A percentile compares a stretch with the other conserved stretches of the same genome.
These are phyloP conservation scores for Nylanderia fulva DNA, from an alignment of 1,140 invertebrate genomes.

Conservation along the genomic window DNA sequence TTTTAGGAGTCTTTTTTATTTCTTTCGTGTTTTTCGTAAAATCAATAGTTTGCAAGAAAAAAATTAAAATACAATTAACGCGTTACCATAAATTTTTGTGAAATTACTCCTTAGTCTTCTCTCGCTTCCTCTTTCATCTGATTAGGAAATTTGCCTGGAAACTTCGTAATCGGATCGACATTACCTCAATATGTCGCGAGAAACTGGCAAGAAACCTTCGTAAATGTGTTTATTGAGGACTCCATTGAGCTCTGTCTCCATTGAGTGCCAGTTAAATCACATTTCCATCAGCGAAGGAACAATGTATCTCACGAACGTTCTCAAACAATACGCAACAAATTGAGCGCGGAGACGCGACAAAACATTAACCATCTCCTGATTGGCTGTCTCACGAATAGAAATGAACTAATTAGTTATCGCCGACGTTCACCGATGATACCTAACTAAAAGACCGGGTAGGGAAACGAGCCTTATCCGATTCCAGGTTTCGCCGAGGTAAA, in stretches of 20 bases:
- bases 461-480: conserved; percentile 34
- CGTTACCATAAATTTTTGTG: neutral
- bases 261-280: conserved; percentile 49
- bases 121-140: neutral
- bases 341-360: conserved; percentile 59
- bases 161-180: conserved; percentile 36
- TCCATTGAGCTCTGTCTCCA: conserved; percentile 11
- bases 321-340: conserved; percentile 67
- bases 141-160: conserved; percentile 14
- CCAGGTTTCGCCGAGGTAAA: conserved; percentile 49
- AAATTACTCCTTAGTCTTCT: too few relatives aligned
- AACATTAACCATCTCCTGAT: conserved; percentile 63
- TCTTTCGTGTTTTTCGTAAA: too few relatives aligned
- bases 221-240: conserved; percentile 44
- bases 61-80: too few relatives aligned
- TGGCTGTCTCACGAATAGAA: conserved; percentile 49
- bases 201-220: neutral
- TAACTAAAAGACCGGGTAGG: conserved; percentile 25
- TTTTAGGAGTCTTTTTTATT: too few relatives aligned
- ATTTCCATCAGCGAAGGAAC: conserved; percentile 53
- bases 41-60: too few relatives aligned
- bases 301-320: conserved; percentile 32
- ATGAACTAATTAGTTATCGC: conserved; percentile 64
- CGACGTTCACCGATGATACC: conserved; percentile 19
- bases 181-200: conserved; percentile 10